phyloP scores from a whole-genome alignment of 2,797 vertebrate genomes.

The Sebastes itinus region DNA sequence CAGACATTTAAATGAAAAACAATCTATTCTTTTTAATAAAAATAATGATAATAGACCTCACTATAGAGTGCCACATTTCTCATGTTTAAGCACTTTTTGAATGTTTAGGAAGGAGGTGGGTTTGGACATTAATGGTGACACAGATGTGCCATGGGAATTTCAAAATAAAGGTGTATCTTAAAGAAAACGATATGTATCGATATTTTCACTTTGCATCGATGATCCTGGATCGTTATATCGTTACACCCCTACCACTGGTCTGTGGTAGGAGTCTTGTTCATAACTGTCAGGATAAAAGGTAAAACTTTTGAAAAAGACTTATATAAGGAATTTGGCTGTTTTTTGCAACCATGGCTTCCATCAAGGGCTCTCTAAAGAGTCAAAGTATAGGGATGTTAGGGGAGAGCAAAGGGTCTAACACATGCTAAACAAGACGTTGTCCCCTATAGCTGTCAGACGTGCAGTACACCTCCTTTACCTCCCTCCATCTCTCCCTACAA shows the following conservation, averaged over 20 bases:
- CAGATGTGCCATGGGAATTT: no score
- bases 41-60: no score
- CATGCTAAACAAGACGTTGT: neutral
- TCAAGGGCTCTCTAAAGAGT: neutral
- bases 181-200: neutral
- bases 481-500: neutral
- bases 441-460: neutral
- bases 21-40: no score
- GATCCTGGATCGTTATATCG: no score
- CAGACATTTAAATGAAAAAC: no score
- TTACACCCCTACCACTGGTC: neutral
- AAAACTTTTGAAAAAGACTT: neutral
- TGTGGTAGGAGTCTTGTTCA: neutral
- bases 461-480: neutral
- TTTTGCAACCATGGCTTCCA: neutral
- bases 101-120: neutral
- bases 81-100: no score
- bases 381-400: neutral
- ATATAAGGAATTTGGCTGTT: neutral
- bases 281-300: neutral
- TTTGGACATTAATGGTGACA: no score
- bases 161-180: neutral
- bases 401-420: neutral
- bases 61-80: no score
- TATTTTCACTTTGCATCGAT: no score